Percentiles rank a stretch among this genome's conserved stretches.
Conservation (phyloP, 2,113 vertebrate genomes). For the Propithecus coquereli region DNA sequence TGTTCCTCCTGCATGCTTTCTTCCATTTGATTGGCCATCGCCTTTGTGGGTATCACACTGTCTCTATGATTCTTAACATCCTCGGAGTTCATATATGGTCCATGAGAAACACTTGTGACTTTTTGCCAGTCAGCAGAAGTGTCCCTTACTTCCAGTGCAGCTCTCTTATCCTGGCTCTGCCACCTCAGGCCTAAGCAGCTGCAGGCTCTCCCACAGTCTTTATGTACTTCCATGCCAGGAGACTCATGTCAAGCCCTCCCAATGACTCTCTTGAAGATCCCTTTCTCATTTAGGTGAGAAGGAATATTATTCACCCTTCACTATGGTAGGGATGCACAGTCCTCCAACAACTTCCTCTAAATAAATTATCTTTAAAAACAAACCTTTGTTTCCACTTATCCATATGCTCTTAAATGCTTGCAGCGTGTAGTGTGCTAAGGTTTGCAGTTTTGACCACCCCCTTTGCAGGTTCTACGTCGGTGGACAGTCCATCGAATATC, state of each 20-base stretch:
- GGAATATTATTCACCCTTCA: background rate
- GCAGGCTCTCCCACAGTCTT: background rate
- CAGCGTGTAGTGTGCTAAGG: background rate
- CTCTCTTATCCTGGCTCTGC: background rate
- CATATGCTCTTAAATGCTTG: background rate
- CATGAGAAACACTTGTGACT: background rate
- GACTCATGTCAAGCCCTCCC: background rate
- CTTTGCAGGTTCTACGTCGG: background rate
- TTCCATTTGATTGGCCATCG: accelerated
- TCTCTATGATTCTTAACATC: background rate
- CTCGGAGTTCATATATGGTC: background rate
- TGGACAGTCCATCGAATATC: background rate
- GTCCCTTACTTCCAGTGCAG: background rate
- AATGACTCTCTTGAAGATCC: background rate
- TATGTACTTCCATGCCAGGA: background rate
- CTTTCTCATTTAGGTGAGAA: background rate
- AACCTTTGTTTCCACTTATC: background rate
- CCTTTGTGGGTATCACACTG: background rate
- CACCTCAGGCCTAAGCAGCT: background rate
- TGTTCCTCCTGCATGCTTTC: background rate
- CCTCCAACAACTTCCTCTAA: background rate
- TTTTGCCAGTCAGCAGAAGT: background rate
- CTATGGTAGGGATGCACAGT: no score
- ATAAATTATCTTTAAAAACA: background rate
- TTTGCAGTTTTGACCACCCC: background rate